These are phyloP conservation scores for Heterohyrax brucei DNA, from an alignment of 2,797 vertebrate genomes.

Conservation along the genomic window DNA sequence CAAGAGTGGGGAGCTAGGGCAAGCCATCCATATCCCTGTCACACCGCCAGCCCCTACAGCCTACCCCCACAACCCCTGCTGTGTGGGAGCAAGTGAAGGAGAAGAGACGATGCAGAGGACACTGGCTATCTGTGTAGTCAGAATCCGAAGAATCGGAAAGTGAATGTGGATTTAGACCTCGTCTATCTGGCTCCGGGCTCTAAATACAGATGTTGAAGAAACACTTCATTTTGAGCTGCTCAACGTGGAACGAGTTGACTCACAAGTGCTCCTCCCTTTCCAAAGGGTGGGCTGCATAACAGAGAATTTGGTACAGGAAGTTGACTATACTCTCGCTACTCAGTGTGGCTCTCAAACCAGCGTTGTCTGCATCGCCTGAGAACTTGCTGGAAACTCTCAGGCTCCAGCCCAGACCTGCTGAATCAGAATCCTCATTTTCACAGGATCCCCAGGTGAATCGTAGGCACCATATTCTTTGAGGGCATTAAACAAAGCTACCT, in stretches of 20 bases:
- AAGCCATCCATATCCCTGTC: fast-evolving
- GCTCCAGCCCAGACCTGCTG: background rate
- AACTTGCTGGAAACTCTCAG: background rate
- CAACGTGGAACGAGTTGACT: too few species aligned
- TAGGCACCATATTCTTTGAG: background rate
- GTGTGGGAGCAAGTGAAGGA: background rate
- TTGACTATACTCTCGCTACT: background rate
- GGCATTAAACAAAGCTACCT: background rate
- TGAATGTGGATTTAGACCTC: background rate
- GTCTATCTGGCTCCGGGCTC: background rate
- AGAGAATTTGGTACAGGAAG: background rate
- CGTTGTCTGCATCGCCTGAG: fast-evolving
- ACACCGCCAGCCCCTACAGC: fast-evolving
- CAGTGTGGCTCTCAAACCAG: background rate
- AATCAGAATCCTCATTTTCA: background rate
- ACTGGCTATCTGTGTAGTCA: background rate
- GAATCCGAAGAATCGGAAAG: background rate
- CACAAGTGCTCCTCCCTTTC: background rate
- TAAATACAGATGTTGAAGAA: background rate
- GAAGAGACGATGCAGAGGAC: background rate
- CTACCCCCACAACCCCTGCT: fast-evolving
- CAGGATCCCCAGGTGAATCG: background rate
- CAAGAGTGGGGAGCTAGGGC: background rate
- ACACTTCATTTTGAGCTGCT: background rate
- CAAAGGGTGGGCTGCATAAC: fast-evolving